phyloP scores from a whole-genome alignment of 2,113 vertebrate genomes.

The Spea multiplicata region DNA sequence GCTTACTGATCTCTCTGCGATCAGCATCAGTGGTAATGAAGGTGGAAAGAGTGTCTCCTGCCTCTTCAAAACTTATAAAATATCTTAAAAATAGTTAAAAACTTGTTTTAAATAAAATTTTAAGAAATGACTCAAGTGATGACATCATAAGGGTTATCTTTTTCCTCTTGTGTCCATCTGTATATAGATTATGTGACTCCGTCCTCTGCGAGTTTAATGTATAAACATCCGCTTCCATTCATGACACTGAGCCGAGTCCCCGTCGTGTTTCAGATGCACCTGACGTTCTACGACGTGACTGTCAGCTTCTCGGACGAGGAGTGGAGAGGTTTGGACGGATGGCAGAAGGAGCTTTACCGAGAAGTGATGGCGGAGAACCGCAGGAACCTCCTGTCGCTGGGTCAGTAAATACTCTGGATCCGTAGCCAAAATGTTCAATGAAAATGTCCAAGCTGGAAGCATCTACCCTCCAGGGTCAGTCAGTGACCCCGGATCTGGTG shows the following conservation, averaged over 20 bases:
- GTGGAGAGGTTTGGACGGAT: constrained; percentile 3
- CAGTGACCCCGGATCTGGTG: neutral
- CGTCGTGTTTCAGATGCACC: constrained; percentile 14
- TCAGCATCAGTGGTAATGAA: too few relatives aligned
- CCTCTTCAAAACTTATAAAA: too few relatives aligned
- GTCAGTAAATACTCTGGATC: neutral
- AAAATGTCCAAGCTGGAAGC: neutral
- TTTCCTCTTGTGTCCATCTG: too few relatives aligned
- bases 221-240: neutral
- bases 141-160: too few relatives aligned
- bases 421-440: neutral
- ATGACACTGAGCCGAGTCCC: neutral
- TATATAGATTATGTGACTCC: too few relatives aligned
- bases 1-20: too few relatives aligned
- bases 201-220: neutral
- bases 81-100: too few relatives aligned
- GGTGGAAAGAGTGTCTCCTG: too few relatives aligned
- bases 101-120: too few relatives aligned
- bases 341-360: constrained; percentile 20
- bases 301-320: constrained; percentile 32
- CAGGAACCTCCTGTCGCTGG: neutral
- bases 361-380: constrained; percentile 36
- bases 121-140: too few relatives aligned
- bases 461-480: neutral
- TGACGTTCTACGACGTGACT: constrained; percentile 23